Evolutionary conservation across 2,797 vertebrate genomes (phyloP).

Genomic region (Nothura maculosa): DNA sequence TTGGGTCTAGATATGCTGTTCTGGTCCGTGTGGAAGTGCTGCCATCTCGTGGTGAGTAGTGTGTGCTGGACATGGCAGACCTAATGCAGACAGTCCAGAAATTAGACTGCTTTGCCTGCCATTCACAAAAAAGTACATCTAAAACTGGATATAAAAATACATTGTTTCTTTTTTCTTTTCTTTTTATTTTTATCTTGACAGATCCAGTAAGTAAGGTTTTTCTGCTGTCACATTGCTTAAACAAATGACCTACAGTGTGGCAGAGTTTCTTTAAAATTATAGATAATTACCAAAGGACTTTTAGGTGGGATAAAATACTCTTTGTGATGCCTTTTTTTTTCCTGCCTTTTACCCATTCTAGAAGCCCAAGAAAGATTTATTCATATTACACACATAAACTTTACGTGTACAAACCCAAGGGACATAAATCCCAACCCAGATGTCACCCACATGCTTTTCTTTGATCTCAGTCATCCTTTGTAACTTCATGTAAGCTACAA

Average conservation of each 20-base stretch:
- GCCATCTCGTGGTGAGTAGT: background rate
- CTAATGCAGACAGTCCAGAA: rapidly evolving
- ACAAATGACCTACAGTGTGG: rapidly evolving
- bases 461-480: too few relatives aligned
- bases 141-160: background rate
- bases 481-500: too few relatives aligned
- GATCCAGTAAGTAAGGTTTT: background rate
- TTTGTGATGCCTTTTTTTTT: background rate
- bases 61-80: background rate
- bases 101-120: rapidly evolving
- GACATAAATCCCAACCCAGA: too few relatives aligned
- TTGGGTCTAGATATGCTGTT: rapidly evolving
- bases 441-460: too few relatives aligned
- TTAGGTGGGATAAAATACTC: background rate
- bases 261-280: background rate
- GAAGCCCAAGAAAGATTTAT: rapidly evolving
- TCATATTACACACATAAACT: rapidly evolving
- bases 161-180: background rate
- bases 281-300: background rate
- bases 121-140: background rate
- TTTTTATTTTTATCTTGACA: background rate
- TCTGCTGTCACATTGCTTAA: background rate
- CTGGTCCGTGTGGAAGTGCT: background rate
- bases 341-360: background rate
- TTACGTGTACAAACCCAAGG: background rate